Evolutionary conservation across 37 sponge, comb jelly and placozoan species (phyloP).

Genomic region (Hexactinellida sp.): DNA sequence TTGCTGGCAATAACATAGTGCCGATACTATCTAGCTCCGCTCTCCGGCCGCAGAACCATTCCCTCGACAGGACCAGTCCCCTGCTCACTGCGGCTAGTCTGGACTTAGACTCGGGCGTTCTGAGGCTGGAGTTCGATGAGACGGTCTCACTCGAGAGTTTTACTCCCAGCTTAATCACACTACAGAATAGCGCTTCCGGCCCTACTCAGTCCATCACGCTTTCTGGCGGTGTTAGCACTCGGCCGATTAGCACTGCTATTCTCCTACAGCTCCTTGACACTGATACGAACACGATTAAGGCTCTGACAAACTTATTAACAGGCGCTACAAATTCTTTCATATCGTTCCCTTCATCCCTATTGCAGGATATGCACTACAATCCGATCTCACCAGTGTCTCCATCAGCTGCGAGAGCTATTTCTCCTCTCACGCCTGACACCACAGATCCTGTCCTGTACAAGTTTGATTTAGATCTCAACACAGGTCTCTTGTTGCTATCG

Average conservation of each 20-base stretch:
- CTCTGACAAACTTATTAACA: conserved; percentile 28
- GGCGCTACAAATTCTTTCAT: conserved; percentile 47
- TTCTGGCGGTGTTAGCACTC: conserved; percentile 16
- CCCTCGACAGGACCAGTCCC: conserved; percentile 41
- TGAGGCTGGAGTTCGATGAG: conserved; percentile 53
- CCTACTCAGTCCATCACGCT: neutral
- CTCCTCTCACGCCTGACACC: neutral
- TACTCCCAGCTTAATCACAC: conserved; percentile 24
- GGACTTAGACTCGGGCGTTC: conserved; percentile 36
- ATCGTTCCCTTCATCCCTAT: conserved; percentile 35
- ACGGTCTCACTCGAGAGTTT: conserved; percentile 55
- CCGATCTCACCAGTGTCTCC: conserved; percentile 11
- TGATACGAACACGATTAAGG: conserved; percentile 48
- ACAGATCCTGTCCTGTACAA: neutral
- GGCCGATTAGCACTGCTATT: conserved; percentile 19
- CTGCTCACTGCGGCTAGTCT: conserved; percentile 29
- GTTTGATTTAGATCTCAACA: neutral
- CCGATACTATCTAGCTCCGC: conserved; percentile 34
- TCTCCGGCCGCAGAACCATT: conserved; percentile 37
- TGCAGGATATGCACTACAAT: conserved; percentile 53
- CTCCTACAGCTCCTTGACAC: conserved; percentile 21
- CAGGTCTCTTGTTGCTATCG: conserved; percentile 35
- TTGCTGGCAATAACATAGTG: conserved; percentile 35
- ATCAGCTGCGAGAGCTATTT: neutral
- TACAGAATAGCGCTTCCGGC: conserved; percentile 21